phyloP scores from a whole-genome alignment of 2,888 invertebrate species.

The Epirrita christyi region DNA sequence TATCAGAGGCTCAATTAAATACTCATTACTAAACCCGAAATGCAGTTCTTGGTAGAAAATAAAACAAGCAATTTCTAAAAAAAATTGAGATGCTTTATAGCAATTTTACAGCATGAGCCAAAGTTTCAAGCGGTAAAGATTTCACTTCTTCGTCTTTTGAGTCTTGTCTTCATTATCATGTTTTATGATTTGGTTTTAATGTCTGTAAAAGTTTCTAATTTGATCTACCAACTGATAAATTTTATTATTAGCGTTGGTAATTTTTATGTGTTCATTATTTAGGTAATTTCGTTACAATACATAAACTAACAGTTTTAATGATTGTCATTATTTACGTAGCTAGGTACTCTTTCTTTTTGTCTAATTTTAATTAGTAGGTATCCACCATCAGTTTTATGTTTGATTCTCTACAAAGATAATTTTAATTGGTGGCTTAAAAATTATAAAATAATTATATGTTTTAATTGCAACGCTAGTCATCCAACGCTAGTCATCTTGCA shows the following conservation, averaged over 20 bases:
- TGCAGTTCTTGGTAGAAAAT: background rate
- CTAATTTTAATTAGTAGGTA: conserved; percentile 6
- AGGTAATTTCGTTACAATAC: conserved; percentile 27
- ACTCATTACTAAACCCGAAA: too few species aligned
- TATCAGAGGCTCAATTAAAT: too few species aligned
- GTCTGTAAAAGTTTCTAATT: conserved; percentile 17
- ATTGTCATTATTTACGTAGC: conserved; percentile 3
- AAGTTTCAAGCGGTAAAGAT: background rate
- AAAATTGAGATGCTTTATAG: background rate
- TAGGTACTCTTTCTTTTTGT: conserved; percentile 5
- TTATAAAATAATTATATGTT: too few species aligned
- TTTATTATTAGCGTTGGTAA: conserved; percentile 12
- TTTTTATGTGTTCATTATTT: conserved; percentile 7
- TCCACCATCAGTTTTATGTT: conserved; percentile 1
- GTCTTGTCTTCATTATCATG: conserved; percentile 15
- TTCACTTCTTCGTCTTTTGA: background rate
- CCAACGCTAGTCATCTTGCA: too few species aligned
- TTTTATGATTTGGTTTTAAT: conserved; percentile 18
- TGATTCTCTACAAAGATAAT: background rate
- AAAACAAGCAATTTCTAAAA: background rate
- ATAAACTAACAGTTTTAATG: conserved; percentile 27
- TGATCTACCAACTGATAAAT: conserved; percentile 16
- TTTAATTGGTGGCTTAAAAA: background rate
- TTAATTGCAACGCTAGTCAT: too few species aligned
- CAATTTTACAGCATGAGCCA: background rate